Conservation (phyloP, 2,797 vertebrate species). For the Schizothorax lantsangensis region DNA sequence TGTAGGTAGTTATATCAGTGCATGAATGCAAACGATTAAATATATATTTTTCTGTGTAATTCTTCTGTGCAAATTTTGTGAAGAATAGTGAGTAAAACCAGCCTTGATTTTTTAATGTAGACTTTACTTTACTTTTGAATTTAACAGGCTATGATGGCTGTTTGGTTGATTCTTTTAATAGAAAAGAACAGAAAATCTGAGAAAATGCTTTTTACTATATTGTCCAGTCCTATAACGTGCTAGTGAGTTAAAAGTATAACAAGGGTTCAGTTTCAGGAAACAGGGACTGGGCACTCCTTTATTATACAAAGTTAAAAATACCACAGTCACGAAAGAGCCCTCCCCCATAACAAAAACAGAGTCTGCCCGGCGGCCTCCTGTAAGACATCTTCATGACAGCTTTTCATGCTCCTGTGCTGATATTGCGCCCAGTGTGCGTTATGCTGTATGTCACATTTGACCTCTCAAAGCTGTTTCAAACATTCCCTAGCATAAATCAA, state of each 20-base stretch:
- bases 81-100: not conserved
- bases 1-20: not conserved
- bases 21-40: not conserved
- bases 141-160: not conserved
- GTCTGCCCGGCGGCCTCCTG: slow-evolving; percentile 45
- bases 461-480: slow-evolving; percentile 34
- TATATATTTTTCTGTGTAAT: not conserved
- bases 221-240: not conserved
- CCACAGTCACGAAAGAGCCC: slow-evolving; percentile 48
- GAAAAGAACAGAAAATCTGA: not conserved
- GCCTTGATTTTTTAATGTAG: not conserved
- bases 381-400: slow-evolving; percentile 36
- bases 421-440: slow-evolving; percentile 14
- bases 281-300: slow-evolving; percentile 54
- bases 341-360: slow-evolving; percentile 52
- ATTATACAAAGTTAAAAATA: slow-evolving; percentile 65
- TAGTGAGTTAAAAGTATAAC: slow-evolving; percentile 11
- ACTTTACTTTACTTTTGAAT: not conserved
- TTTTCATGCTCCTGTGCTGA: slow-evolving; percentile 27
- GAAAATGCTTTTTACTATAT: not conserved
- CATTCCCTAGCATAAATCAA: slow-evolving; percentile 6
- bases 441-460: not conserved
- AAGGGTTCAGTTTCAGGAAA: slow-evolving; percentile 53
- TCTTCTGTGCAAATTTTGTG: not conserved
- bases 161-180: not conserved